Conservation (phyloP, 1,140 invertebrate species). For the Microplitis demolitor region DNA sequence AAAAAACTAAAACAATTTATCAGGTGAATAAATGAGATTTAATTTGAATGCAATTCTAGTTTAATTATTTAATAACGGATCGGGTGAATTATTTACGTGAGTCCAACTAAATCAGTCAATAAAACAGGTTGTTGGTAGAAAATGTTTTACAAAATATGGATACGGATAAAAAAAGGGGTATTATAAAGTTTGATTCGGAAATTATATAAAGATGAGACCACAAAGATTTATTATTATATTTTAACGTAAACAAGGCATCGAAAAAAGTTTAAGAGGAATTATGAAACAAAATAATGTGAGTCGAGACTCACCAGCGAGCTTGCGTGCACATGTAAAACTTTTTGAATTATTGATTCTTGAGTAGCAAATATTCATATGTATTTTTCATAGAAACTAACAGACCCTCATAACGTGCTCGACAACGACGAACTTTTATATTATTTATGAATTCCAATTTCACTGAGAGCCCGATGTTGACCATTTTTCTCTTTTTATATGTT, state of each 20-base stretch:
- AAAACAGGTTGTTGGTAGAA: too few species aligned
- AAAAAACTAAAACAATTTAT: too few species aligned
- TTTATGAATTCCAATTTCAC: neutral
- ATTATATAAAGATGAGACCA: neutral
- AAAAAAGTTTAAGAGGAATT: neutral
- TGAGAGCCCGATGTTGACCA: neutral
- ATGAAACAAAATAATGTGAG: slow-evolving; percentile 2
- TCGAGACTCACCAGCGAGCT: neutral
- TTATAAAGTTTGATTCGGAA: neutral
- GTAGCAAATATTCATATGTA: slow-evolving; percentile 10
- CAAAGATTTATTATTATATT: slow-evolving; percentile 16
- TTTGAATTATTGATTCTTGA: slow-evolving; percentile 19
- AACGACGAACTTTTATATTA: slow-evolving; percentile 12
- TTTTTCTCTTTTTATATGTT: neutral
- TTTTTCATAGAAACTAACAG: slow-evolving; percentile 10
- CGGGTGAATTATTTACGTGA: too few species aligned
- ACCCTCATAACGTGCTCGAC: neutral
- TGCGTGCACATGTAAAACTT: neutral
- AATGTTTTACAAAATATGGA: too few species aligned
- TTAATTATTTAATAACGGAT: too few species aligned
- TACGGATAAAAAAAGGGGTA: too few species aligned
- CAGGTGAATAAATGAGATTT: too few species aligned
- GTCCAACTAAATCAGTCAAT: too few species aligned
- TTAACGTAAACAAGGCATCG: neutral
- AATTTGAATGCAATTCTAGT: too few species aligned